Evolutionary conservation across 30 jellyfish, hydroid and myxozoan genomes (phyloP), one percentile per base, ranked within the genome.

Genomic region (Catostylus mosaicus): DNA sequence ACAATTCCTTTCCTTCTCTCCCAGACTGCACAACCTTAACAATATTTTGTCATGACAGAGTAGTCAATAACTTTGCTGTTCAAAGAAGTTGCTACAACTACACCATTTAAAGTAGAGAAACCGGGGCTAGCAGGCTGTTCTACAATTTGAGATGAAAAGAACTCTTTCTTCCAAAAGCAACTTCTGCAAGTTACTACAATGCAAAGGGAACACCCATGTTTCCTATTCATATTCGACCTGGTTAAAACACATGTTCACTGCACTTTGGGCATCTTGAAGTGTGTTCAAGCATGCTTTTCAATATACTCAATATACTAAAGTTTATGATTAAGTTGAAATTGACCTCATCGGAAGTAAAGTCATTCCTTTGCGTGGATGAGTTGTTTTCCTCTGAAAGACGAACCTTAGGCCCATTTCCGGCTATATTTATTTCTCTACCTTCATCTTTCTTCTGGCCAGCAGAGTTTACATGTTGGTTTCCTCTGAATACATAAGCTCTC

Each of bases 11-110:
- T 83, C 69, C 33, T 83, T 22, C 12, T 20, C 63, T 72, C 88
- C 88, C 94, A 83, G 10, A 20, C 32, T 19, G 69, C 82, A 69
- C 94, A 83, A 29, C 38, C 82, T 73, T 83, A 71, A 89, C 89
- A 83, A 45, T 83, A 67, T 52, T 83, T 83, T 72, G 89, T 67
- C 35, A 83, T 6, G 20, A 83, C 83, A 32, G 31, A 64, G 30
- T n/a, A 24, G 45, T 83, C 94, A 70, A 69, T 47, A 34, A 51
- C 68, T 61, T 83, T 83, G 48, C 94, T 84, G 1, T 47, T 57
- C 54, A 46, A 56, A 36, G 83, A 71, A 26, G 83, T 71, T 38
- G 68, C 83, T 10, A 71, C 83, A 35, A 71, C 67, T 71, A 26
- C 83, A 24, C 83, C 83, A 71, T 71, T 37, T 24, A 71, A 46